Evolutionary conservation across 2,888 invertebrate genomes (phyloP).

Genomic region (Pachydiplax longipennis): DNA sequence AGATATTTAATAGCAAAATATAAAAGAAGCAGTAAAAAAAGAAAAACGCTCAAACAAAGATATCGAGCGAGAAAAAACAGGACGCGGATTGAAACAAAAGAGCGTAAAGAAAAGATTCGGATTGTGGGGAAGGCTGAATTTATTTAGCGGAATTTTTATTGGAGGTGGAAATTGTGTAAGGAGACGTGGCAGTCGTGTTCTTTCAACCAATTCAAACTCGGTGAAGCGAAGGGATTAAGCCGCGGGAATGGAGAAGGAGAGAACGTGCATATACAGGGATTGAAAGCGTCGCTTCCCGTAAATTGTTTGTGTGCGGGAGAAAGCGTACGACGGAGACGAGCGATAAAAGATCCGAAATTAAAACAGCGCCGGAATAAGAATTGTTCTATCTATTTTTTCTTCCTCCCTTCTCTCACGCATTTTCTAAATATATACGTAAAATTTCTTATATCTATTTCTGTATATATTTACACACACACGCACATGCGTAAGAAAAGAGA

Average conservation of each 20-base stretch:
- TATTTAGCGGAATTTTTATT: neutral
- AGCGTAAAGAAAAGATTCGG: neutral
- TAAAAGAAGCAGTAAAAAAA: neutral
- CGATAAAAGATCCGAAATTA: neutral
- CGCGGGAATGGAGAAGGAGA: neutral
- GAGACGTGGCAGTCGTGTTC: neutral
- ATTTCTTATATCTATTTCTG: too few species aligned
- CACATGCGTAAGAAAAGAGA: too few species aligned
- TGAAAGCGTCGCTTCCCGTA: neutral
- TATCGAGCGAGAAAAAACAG: neutral
- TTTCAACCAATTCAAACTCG: neutral
- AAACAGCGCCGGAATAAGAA: neutral
- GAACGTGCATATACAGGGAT: neutral
- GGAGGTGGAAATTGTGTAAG: neutral
- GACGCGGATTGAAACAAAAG: neutral
- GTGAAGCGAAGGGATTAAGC: neutral
- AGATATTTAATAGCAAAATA: neutral
- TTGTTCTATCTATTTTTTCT: too few species aligned
- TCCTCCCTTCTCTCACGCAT: too few species aligned
- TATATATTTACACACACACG: too few species aligned
- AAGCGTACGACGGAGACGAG: neutral
- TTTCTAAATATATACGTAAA: too few species aligned
- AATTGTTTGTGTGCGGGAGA: neutral
- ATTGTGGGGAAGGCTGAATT: neutral
- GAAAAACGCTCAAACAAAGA: neutral